Percentiles rank a stretch among this genome's conserved stretches.
These are phyloP conservation scores for Pelecanus crispus DNA, from an alignment of 2,113 vertebrate genomes.

Conservation along the genomic window DNA sequence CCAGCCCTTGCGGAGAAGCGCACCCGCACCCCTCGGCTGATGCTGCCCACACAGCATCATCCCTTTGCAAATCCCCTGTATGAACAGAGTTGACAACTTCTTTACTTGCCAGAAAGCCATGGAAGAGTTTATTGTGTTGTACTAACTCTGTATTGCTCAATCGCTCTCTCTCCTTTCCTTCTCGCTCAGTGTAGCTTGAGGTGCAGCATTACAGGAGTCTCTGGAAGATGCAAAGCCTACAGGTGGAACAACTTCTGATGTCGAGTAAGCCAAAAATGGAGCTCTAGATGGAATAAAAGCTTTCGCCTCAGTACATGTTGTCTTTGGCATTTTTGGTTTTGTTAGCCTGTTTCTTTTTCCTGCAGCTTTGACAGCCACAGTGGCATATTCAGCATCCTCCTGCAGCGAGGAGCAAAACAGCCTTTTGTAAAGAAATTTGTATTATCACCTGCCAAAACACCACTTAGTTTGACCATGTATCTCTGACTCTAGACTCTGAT, in stretches of 20 bases:
- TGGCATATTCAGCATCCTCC: not conserved
- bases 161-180: not conserved
- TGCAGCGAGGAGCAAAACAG: not conserved
- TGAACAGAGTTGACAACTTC: not conserved
- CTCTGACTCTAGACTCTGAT: not conserved
- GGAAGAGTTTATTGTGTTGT: not conserved
- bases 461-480: not conserved
- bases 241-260: not conserved
- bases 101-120: not conserved
- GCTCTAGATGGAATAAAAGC: conserved; percentile 26
- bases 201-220: not conserved
- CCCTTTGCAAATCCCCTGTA: not conserved
- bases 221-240: not conserved
- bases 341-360: not conserved
- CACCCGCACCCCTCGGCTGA: not conserved
- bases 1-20: not conserved
- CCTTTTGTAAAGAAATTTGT: not conserved
- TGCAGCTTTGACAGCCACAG: not conserved
- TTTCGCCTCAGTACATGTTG: not conserved
- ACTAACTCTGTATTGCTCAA: not conserved
- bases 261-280: not conserved
- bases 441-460: not conserved
- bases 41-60: not conserved
- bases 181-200: not conserved
- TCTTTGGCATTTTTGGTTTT: not conserved